Percentiles rank a stretch among this genome's conserved stretches.
These are phyloP conservation scores for Heliconius himera DNA, from an alignment of 1,140 invertebrate genomes.

Conservation along the genomic window DNA sequence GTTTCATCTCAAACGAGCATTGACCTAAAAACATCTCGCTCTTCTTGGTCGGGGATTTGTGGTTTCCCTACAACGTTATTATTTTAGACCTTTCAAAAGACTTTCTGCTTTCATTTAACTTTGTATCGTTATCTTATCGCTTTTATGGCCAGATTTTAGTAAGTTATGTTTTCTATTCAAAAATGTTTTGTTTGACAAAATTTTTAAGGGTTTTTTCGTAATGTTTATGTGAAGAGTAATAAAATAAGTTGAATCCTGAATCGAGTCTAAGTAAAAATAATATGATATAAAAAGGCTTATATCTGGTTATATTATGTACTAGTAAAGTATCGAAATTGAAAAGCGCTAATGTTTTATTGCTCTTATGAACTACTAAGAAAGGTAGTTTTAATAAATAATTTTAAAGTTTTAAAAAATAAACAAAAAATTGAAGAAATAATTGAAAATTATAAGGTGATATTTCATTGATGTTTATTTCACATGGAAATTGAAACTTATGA, in stretches of 20 bases:
- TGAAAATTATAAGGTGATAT: too few relatives aligned
- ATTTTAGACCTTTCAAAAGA: slow-evolving; percentile 36
- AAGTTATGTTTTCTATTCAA: slow-evolving; percentile 8
- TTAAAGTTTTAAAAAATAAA: too few relatives aligned
- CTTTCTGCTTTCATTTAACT: slow-evolving; percentile 32
- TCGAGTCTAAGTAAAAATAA: background rate
- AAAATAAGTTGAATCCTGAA: background rate
- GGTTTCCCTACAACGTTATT: slow-evolving; percentile 40
- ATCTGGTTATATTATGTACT: too few relatives aligned
- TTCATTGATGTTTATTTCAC: too few relatives aligned
- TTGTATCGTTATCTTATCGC: slow-evolving; percentile 29
- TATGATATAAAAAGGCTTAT: background rate
- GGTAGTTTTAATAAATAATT: too few relatives aligned
- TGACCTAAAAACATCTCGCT: slow-evolving; percentile 42
- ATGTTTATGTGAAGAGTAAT: background rate
- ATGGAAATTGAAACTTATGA: too few relatives aligned
- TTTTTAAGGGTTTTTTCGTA: background rate
- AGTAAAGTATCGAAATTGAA: too few relatives aligned
- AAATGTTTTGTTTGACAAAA: background rate
- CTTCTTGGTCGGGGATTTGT: slow-evolving; percentile 36
- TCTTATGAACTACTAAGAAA: too few relatives aligned
- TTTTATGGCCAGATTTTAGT: background rate
- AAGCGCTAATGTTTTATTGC: too few relatives aligned
- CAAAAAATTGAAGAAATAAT: too few relatives aligned
- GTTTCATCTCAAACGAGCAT: slow-evolving; percentile 33